These are phyloP conservation scores for Colletes gigas DNA, from an alignment of 1,140 invertebrate species.

Conservation along the genomic window DNA sequence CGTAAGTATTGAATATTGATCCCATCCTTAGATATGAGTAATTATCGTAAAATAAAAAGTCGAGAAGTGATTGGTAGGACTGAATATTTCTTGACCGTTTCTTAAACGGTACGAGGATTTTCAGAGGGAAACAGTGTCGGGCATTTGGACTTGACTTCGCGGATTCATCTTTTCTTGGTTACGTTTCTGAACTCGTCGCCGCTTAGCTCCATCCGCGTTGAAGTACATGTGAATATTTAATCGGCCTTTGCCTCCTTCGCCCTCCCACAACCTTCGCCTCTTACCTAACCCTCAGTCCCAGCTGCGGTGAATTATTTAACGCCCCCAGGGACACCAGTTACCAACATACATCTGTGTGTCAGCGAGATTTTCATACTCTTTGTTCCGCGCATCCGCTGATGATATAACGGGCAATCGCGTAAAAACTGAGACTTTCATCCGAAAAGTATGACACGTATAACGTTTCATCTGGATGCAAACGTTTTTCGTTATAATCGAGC, in stretches of 20 bases:
- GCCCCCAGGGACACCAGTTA: constrained; percentile 74
- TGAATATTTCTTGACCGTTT: constrained; percentile 25
- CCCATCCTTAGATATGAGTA: no score
- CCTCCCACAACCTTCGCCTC: constrained; percentile 65
- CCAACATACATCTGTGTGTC: constrained; percentile 66
- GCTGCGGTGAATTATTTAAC: constrained; percentile 80
- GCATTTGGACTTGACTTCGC: not conserved
- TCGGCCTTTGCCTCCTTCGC: constrained; percentile 62
- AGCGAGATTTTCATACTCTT: constrained; percentile 66
- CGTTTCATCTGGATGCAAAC: not conserved
- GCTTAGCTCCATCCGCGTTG: constrained; percentile 74
- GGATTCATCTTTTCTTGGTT: constrained; percentile 30
- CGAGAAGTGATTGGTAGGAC: not conserved
- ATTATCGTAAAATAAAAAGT: constrained; percentile 69
- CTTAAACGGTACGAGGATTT: constrained; percentile 3
- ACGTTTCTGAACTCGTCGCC: constrained; percentile 35
- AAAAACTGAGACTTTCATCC: not conserved
- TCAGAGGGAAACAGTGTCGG: not conserved
- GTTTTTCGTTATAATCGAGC: not conserved
- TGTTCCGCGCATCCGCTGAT: constrained; percentile 36
- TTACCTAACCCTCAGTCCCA: constrained; percentile 74
- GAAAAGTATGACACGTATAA: not conserved
- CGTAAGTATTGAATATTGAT: no score
- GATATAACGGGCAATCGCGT: not conserved
- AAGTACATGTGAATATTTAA: constrained; percentile 80